phyloP scores from a whole-genome alignment of 2,797 vertebrate species.

The Thunnus albacares region DNA sequence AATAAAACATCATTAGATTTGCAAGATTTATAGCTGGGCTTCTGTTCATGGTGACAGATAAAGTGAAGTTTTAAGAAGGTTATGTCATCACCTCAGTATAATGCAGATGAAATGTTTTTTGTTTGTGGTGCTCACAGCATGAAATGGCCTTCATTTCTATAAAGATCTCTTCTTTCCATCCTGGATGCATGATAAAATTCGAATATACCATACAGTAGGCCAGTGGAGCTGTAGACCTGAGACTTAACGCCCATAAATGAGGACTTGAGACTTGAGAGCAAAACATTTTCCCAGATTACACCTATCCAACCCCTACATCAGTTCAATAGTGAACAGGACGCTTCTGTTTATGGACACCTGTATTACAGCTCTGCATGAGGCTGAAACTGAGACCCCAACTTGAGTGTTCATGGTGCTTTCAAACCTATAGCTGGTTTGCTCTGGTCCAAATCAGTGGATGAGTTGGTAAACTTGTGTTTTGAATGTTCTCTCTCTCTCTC shows the following conservation, averaged over 20 bases:
- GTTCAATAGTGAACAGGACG: no score
- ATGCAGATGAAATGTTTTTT: background rate
- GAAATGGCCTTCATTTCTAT: background rate
- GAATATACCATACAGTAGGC: background rate
- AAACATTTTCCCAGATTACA: no score
- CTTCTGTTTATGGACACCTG: no score
- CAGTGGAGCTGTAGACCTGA: background rate
- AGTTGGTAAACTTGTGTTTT: no score
- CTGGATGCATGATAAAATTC: no score
- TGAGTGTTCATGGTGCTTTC: no score
- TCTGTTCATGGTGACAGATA: background rate
- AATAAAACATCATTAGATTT: background rate
- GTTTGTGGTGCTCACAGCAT: background rate
- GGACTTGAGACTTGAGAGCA: background rate
- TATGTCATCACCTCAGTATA: background rate
- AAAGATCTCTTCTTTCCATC: background rate
- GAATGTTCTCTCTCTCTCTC: no score
- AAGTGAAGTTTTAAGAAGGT: background rate
- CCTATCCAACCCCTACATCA: no score
- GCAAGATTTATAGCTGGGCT: background rate
- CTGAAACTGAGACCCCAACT: no score
- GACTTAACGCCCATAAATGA: background rate
- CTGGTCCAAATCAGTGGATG: no score
- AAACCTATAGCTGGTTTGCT: no score
- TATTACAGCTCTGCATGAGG: no score